phyloP scores from a whole-genome alignment of 2,888 invertebrate species.

The Isotomurus palustris region DNA sequence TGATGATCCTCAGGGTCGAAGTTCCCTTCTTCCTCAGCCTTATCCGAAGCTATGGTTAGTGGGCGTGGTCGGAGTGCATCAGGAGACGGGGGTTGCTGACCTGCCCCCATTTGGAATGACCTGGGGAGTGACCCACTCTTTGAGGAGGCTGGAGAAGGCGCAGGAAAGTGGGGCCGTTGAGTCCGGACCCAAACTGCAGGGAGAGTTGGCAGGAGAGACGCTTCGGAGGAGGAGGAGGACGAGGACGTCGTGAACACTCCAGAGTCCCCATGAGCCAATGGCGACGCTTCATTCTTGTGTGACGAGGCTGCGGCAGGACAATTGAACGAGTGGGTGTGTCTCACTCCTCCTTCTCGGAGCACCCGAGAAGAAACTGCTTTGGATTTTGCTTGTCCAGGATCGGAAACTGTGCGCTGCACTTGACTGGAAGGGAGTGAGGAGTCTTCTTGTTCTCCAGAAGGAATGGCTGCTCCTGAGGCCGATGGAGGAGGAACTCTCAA shows the following conservation, averaged over 20 bases:
- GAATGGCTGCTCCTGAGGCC: too few relatives aligned
- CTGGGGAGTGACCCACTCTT: constrained; percentile 74
- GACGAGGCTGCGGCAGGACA: constrained; percentile 42
- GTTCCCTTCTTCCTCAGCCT: too few relatives aligned
- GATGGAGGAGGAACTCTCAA: too few relatives aligned
- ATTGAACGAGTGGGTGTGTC: constrained; percentile 49
- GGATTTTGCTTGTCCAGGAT: constrained; percentile 45
- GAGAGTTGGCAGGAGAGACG: constrained; percentile 57
- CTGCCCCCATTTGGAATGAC: constrained; percentile 66
- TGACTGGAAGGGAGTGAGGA: constrained; percentile 31
- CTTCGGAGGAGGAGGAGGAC: constrained; percentile 46
- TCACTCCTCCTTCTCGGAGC: constrained; percentile 42
- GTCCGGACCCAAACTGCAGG: constrained; percentile 70
- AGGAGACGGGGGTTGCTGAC: constrained; percentile 47
- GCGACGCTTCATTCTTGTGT: constrained; percentile 22
- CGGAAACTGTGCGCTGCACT: constrained; percentile 46
- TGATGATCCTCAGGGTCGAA: too few relatives aligned
- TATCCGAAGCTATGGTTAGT: constrained; percentile 67
- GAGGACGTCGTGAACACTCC: constrained; percentile 46
- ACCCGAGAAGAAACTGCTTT: too few relatives aligned
- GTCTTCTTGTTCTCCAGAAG: too few relatives aligned
- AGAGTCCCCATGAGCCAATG: constrained; percentile 44
- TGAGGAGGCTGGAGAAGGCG: too few relatives aligned
- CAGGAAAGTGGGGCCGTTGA: too few relatives aligned
- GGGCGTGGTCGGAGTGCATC: constrained; percentile 52